A percentile compares a stretch with the other conserved stretches of the same genome.
Conservation (phyloP, 2,888 invertebrate genomes). For the Scrobipalpa atriplicella region DNA sequence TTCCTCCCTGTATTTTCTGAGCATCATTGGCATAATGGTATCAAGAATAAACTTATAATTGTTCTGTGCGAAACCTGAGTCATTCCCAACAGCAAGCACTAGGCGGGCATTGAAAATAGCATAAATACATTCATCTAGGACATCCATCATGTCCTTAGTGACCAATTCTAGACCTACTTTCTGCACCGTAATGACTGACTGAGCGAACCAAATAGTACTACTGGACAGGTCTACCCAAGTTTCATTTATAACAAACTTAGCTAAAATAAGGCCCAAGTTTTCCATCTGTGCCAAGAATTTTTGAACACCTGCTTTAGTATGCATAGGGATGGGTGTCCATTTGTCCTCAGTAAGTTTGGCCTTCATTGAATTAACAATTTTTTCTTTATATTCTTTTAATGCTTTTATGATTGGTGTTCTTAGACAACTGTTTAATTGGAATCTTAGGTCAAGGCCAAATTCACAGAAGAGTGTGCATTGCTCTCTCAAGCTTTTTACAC, state of each 20-base stretch:
- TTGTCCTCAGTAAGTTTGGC: conserved; percentile 90
- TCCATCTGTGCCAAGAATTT: conserved; percentile 88
- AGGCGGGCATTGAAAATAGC: conserved; percentile 90
- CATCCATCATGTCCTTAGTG: conserved; percentile 88
- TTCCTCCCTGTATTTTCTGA: conserved; percentile 84
- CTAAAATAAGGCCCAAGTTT: conserved; percentile 86
- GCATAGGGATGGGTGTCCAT: conserved; percentile 92
- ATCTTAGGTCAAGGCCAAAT: conserved; percentile 94
- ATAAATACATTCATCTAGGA: conserved; percentile 88
- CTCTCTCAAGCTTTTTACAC: conserved; percentile 90
- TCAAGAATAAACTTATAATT: conserved; percentile 88
- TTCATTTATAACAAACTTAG: conserved; percentile 84
- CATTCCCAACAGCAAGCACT: conserved; percentile 75
- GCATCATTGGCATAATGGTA: conserved; percentile 84
- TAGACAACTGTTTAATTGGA: conserved; percentile 94
- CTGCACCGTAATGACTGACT: conserved; percentile 87
- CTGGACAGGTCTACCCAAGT: conserved; percentile 89
- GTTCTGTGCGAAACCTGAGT: conserved; percentile 79
- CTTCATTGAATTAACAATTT: conserved; percentile 91
- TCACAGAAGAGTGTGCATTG: conserved; percentile 85
- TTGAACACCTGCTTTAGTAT: conserved; percentile 86
- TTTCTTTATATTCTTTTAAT: conserved; percentile 90
- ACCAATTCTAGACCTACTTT: conserved; percentile 90
- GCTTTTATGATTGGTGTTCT: conserved; percentile 89
- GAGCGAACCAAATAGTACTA: conserved; percentile 91